Evolutionary conservation across 2,888 invertebrate species (phyloP), one percentile per base, ranked within the genome.

Genomic region (Euclidia mi): DNA sequence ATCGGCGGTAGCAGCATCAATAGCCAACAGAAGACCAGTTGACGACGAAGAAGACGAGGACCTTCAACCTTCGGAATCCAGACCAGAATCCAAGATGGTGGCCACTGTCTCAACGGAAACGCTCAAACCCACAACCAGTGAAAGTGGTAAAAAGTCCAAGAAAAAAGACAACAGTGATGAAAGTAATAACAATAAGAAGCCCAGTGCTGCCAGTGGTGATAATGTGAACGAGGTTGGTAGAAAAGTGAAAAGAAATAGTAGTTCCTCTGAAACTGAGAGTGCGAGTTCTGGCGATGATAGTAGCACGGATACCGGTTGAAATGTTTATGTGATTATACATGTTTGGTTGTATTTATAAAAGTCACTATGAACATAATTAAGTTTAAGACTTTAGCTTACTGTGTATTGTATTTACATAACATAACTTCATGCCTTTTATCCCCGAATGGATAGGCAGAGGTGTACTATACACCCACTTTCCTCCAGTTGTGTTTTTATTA

Each of bases 241-340:
- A 53, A 78, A 79, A 52, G 53, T 81, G 1, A 89, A 88, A 56
- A 81, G 76, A 42, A 86, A 75, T 51, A 90, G 88, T 41, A 96
- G 96, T 71, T 96, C 96, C 0, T 95, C 96, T 0, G 96, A 96
- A 34, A 95, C 95, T 0, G 95, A 95, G 56, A 96, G 96, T 77
- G 96, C 95, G 0, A 96, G 96, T 80, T 96, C 96, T 38, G 96
- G 96, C 0, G 96, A 96, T 38, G 96, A 96, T 62, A 95, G 95
- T 61, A 96, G 96, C 46, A 96, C 96, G 0, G 96, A 96, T 49
- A 95, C 95, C 0, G 94, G 95, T 65, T 95, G 91, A 94, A 66
- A 50, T 31, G 60, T 14, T 2, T 4, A 4, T 14, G 3, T 29
- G 6, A 20, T 25, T 1, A 11, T 2, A 10, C 14, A n/a, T n/a